phyloP scores from a whole-genome alignment of 2,888 invertebrate species.

The Lasioglossum leucozonium region DNA sequence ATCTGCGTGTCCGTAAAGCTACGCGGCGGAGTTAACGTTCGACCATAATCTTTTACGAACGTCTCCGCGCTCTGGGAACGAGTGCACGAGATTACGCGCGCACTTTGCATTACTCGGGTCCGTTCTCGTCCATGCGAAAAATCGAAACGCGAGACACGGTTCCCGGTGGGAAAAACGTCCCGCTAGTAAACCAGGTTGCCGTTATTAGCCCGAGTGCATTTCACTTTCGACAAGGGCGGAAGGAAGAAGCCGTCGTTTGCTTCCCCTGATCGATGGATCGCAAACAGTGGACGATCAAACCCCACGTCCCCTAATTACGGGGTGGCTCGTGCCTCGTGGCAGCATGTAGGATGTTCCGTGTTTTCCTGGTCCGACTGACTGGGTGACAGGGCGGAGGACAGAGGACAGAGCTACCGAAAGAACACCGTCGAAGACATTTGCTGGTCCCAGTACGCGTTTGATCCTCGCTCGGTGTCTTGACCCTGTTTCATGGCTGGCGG shows the following conservation, averaged over 20 bases:
- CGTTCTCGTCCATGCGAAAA: not conserved
- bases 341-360: not conserved
- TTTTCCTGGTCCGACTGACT: not conserved
- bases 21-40: not conserved
- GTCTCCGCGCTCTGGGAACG: not conserved
- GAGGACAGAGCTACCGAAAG: not conserved
- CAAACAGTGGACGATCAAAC: not conserved
- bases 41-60: slow-evolving; percentile 37
- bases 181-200: not conserved
- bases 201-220: slow-evolving; percentile 5
- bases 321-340: not conserved
- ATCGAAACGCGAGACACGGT: not conserved
- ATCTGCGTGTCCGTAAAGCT: slow-evolving; percentile 16
- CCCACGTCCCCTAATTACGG: not conserved
- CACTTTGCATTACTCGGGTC: not conserved
- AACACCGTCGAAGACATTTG: not conserved
- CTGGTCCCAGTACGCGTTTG: slow-evolving; percentile 36
- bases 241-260: slow-evolving; percentile 14
- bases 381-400: not conserved
- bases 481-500: slow-evolving; percentile 55
- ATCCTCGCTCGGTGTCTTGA: slow-evolving; percentile 59
- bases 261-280: slow-evolving; percentile 6
- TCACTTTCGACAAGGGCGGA: not conserved
- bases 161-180: not conserved
- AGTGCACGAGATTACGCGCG: not conserved